Evolutionary conservation across 2,113 vertebrate species (phyloP).

Genomic region (Anarhynchus alexandrinus): DNA sequence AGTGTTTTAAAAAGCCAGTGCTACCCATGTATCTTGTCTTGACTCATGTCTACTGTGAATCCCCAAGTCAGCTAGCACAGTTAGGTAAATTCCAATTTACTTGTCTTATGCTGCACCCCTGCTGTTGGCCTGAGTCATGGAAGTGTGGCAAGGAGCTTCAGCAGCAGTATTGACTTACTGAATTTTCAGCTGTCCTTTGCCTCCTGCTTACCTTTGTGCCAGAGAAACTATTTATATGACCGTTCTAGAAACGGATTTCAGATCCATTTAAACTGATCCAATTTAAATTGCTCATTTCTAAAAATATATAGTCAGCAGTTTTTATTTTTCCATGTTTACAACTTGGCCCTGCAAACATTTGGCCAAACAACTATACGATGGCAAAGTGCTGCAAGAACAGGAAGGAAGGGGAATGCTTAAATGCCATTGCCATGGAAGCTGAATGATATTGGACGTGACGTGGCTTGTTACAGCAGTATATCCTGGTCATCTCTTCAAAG

Average conservation of each 20-base stretch:
- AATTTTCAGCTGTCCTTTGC: neutral
- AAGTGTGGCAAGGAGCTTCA: neutral
- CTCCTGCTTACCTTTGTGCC: neutral
- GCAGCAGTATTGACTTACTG: neutral
- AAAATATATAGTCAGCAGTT: neutral
- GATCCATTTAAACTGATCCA: neutral
- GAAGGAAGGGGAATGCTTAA: neutral
- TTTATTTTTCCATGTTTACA: neutral
- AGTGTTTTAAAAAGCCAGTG: neutral
- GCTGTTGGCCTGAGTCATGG: neutral
- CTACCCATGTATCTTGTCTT: neutral
- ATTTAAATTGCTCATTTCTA: neutral
- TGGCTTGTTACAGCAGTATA: neutral
- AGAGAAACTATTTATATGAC: neutral
- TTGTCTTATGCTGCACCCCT: neutral
- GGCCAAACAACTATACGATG: neutral
- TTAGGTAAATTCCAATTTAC: neutral
- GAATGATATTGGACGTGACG: neutral
- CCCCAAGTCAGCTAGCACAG: neutral
- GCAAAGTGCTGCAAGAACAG: neutral
- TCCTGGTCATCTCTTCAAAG: neutral
- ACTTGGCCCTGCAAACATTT: neutral
- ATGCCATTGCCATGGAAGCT: constrained; percentile 11
- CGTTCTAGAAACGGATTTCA: neutral
- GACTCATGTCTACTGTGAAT: neutral